phyloP scores from a whole-genome alignment of 2,888 invertebrate species.

The Microdon myrmicae region DNA sequence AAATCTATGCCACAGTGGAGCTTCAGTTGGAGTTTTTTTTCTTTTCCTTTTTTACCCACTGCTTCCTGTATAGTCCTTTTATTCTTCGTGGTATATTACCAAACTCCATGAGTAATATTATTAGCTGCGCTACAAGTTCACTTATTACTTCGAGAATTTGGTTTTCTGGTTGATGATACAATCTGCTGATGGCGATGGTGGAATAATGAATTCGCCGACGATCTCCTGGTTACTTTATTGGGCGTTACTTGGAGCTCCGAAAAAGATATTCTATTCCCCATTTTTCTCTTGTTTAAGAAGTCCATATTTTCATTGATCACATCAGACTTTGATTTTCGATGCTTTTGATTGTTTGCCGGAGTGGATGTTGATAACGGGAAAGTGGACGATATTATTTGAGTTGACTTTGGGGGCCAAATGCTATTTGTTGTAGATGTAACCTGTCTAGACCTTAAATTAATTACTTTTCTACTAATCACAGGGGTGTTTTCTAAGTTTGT shows the following conservation, averaged over 20 bases:
- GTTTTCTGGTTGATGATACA: slow-evolving; percentile 29
- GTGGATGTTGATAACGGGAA: slow-evolving; percentile 4
- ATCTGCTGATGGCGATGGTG: slow-evolving; percentile 12
- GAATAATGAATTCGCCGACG: slow-evolving; percentile 5
- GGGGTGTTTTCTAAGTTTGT: slow-evolving; percentile 21
- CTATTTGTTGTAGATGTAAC: slow-evolving; percentile 9
- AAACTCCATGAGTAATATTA: too few species aligned
- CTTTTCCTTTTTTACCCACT: too few species aligned
- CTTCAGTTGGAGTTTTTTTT: too few species aligned
- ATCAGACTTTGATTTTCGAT: slow-evolving; percentile 25
- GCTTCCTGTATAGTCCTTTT: too few species aligned
- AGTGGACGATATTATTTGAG: neutral
- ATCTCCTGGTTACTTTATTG: neutral
- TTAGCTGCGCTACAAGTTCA: too few species aligned
- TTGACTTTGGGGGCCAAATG: slow-evolving; percentile 16
- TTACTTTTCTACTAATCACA: slow-evolving; percentile 29
- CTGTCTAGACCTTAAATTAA: slow-evolving; percentile 31
- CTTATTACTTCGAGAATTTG: too few species aligned
- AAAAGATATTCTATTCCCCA: neutral
- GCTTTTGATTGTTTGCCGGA: too few species aligned
- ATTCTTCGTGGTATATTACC: too few species aligned
- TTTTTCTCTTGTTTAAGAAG: too few species aligned
- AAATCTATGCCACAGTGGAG: too few species aligned
- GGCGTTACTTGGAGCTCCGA: slow-evolving; percentile 2
- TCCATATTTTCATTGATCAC: too few species aligned